These are phyloP conservation scores for Ptyas mucosa DNA, from an alignment of 2,113 vertebrate species.

Conservation along the genomic window DNA sequence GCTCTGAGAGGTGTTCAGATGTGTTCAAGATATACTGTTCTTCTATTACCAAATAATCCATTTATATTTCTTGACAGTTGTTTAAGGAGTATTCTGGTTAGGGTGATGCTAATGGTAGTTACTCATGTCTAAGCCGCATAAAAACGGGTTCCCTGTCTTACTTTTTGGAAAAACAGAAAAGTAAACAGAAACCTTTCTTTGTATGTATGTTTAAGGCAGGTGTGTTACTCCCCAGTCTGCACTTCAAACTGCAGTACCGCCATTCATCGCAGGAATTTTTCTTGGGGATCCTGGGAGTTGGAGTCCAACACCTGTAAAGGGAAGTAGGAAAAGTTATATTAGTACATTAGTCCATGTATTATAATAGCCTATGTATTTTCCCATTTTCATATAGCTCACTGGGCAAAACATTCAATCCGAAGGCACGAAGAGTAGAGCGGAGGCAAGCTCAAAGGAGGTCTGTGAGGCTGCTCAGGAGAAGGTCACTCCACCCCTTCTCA, in stretches of 20 bases:
- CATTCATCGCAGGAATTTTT: neutral
- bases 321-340: neutral
- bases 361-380: neutral
- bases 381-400: neutral
- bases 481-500: too few relatives aligned
- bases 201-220: neutral
- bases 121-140: neutral
- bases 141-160: neutral
- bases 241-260: neutral
- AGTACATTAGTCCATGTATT: neutral
- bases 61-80: neutral
- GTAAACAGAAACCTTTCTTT: neutral
- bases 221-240: neutral
- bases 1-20: neutral
- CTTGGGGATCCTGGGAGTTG: neutral
- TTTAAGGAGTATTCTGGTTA: neutral
- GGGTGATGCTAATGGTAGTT: neutral
- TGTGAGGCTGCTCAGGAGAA: too few relatives aligned
- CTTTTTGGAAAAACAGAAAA: neutral
- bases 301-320: neutral
- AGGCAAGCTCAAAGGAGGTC: too few relatives aligned
- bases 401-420: neutral
- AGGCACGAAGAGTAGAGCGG: too few relatives aligned
- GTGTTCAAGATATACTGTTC: neutral
- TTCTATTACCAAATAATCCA: conserved; percentile 3